Base-by-base conservation (phyloP, 1,140 invertebrate species). In the Papilio machaon region DNA sequence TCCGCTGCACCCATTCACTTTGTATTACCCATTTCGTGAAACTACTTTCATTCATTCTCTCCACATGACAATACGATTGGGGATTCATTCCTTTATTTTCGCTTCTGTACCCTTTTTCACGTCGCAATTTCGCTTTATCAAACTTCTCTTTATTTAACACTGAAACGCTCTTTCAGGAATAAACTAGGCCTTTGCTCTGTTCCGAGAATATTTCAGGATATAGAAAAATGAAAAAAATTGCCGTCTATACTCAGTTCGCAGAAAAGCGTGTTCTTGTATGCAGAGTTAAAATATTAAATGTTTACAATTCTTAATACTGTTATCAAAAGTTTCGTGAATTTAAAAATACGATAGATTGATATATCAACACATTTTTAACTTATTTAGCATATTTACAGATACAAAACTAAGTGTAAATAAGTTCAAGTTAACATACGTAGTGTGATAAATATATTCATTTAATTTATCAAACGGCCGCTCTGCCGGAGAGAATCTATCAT, bases 1-100 rank as follows among this genome's bases (percentile, higher is more conserved):
- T 78, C 54, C n/a, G 19, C 75, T 79, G 77, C 77, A 67, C n/a
- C 77, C 77, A 79, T 79, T 79, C 77, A 23, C 38, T 79, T 64
- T 64, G 77, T 79, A 79, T 79, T 79, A 79, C 77, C 77, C 77
- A 79, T 79, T 79, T 23, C 77, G 60, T 79, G 58, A 79, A 79
- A 79, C 77, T 79, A 79, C 77, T 79, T 43, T 60, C 54, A 64
- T 78, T 78, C 76, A 78, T 78, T 78, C 76, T 43, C 76, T 78
- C 52, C 76, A 78, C 76, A 78, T 78, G 76, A 64, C 76, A 78
- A 78, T 78, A 78, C 76, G 76, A 78, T 78, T 78, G 76, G 76
- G 54, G 30, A 78, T 78, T 19, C 76, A 78, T 78, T 78, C 43
- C 54, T 78, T 78, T 78, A 78, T 78, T 78, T 78, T 78, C 54